Evolutionary conservation across 2,888 invertebrate genomes (phyloP), one percentile per base, ranked within the genome.

Genomic region (Spatulosminthurus flaviceps): DNA sequence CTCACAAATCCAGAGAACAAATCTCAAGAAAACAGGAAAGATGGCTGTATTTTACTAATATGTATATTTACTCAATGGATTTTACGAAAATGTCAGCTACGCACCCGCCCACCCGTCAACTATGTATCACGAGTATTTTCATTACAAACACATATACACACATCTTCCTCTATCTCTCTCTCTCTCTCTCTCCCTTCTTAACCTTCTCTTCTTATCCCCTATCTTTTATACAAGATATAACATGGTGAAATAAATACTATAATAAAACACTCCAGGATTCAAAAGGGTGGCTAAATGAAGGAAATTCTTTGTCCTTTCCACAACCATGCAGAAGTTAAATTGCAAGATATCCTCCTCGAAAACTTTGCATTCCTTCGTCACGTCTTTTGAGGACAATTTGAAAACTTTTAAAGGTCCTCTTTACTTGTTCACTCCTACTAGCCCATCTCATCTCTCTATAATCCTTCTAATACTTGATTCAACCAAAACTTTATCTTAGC

Each of bases 321-420:
- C 16, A 51, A 2, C 51, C 51, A 51, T 51, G 34, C 5, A 51
- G n/a, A n/a, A 51, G n/a, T 16, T 13, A 51, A 51, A 51, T 51
- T 51, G 51, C 51, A 16, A 51, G 51, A 19, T 51, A 11, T 51
- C 51, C 51, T 51, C 34, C 34, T n/a, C n/a, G n/a, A 51, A 70
- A 70, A 29, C 41, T 70, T 70, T 19, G n/a, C 69, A 29, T 24
- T 34, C 70, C 22, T 70, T 70, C 41, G 21, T 70, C 70, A 70
- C 70, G 70, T 70, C 70, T 70, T 41, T 13, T 41, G 1, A 70
- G 41, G 70, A 70, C 70, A 41, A 70, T 34, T 70, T 70, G 7
- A 70, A 70, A 70, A 11, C 29, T 70, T 70, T 70, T 34, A 70
- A 70, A 70, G 29, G 70, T 70, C 70, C 41, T 34, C 29, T 70